These are phyloP conservation scores for Eleginops maclovinus DNA, from an alignment of 2,113 vertebrate genomes.

Conservation along the genomic window DNA sequence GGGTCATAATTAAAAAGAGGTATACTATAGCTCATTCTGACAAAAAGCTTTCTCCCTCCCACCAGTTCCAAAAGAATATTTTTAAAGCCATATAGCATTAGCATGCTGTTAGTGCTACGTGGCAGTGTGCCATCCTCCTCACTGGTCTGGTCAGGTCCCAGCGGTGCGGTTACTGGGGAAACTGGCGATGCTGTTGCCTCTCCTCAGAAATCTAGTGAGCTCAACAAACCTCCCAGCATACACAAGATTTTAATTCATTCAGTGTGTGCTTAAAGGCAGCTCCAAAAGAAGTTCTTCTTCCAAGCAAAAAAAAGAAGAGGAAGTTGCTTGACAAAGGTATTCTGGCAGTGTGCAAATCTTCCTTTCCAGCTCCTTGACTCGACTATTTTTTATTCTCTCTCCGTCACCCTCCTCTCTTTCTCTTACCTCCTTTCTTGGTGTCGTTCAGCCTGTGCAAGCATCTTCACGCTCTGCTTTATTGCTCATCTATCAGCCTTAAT, in stretches of 20 bases:
- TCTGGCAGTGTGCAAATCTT: constrained; percentile 71
- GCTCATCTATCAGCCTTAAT: constrained; percentile 46
- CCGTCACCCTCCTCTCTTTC: constrained; percentile 46
- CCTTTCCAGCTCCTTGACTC: constrained; percentile 64
- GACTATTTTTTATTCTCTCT: constrained; percentile 59
- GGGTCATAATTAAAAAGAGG: not conserved
- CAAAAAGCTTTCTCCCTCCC: not conserved
- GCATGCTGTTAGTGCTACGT: constrained; percentile 56
- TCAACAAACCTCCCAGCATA: constrained; percentile 71
- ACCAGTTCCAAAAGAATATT: not conserved
- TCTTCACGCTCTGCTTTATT: constrained; percentile 28
- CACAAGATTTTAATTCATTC: constrained; percentile 71
- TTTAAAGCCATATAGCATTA: constrained; percentile 48
- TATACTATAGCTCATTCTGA: not conserved
- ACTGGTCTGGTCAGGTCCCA: constrained; percentile 54
- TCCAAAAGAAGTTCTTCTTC: constrained; percentile 68
- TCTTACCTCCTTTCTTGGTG: constrained; percentile 16
- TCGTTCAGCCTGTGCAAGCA: constrained; percentile 15
- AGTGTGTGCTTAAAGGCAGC: constrained; percentile 54
- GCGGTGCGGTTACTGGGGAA: constrained; percentile 77
- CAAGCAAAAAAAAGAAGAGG: constrained; percentile 73
- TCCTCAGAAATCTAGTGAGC: constrained; percentile 67
- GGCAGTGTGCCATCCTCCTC: constrained; percentile 57
- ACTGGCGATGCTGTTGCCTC: constrained; percentile 71
- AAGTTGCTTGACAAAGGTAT: constrained; percentile 79